Conservation (phyloP, 2,888 invertebrate genomes). For the Beris morrisii region DNA sequence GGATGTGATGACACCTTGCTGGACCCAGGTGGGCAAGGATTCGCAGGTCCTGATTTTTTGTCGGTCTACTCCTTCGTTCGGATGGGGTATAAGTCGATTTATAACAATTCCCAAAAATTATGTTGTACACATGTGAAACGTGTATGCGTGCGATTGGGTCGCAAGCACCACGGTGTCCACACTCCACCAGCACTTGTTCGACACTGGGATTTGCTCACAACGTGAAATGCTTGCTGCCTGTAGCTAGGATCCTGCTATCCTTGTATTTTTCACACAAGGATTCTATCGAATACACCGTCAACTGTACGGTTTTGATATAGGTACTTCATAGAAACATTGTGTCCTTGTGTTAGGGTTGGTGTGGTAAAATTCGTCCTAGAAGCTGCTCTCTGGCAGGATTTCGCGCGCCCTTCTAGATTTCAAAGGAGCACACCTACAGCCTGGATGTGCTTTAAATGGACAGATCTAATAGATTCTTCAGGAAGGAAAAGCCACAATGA, state of each 20-base stretch:
- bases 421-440: background rate
- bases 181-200: slow-evolving; percentile 34
- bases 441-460: slow-evolving; percentile 1
- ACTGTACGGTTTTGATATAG: slow-evolving; percentile 3
- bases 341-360: slow-evolving; percentile 12
- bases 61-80: too few relatives aligned
- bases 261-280: slow-evolving; percentile 3
- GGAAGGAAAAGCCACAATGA: background rate
- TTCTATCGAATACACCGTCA: background rate
- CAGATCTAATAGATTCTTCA: background rate
- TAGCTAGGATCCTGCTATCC: slow-evolving; percentile 11
- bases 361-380: slow-evolving; percentile 9
- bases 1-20: too few relatives aligned
- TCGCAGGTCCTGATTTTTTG: too few relatives aligned
- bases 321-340: background rate
- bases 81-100: too few relatives aligned
- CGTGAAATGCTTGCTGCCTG: slow-evolving; percentile 3
- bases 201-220: slow-evolving; percentile 24
- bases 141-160: slow-evolving; percentile 5
- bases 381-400: slow-evolving; percentile 12
- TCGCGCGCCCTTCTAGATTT: background rate
- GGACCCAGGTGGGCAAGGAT: too few relatives aligned
- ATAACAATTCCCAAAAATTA: background rate
- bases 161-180: slow-evolving; percentile 33
- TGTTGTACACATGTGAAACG: slow-evolving; percentile 20